Percentiles rank a stretch among this genome's conserved stretches.
phyloP scores from a whole-genome alignment of 1,140 invertebrate genomes.

The Microplitis mediator region DNA sequence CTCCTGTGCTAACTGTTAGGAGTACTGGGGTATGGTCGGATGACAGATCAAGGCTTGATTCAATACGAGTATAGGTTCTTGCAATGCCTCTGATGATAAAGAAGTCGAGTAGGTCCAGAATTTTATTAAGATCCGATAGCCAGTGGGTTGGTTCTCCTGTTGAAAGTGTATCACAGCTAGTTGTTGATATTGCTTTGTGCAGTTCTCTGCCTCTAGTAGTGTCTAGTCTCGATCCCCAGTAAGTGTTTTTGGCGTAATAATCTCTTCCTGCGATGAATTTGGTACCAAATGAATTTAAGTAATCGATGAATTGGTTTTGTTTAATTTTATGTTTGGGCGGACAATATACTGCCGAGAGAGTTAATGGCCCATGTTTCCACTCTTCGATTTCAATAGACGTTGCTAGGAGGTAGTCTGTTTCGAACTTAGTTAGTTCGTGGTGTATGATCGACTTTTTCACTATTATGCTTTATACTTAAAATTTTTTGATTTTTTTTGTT shows the following conservation, averaged over 20 bases:
- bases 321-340: no score
- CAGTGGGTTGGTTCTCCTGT: constrained; percentile 55
- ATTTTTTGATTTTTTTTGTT: no score
- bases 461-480: no score
- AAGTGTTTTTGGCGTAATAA: constrained; percentile 55
- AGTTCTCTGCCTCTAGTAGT: constrained; percentile 46
- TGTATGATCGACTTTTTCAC: no score
- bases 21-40: constrained; percentile 39
- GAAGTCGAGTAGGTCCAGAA: constrained; percentile 52
- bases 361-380: no score
- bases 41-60: constrained; percentile 27
- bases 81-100: constrained; percentile 21
- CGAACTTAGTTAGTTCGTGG: no score
- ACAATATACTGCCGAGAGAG: no score
- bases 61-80: constrained; percentile 22
- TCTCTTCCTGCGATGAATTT: constrained; percentile 47
- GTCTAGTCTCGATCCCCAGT: constrained; percentile 50
- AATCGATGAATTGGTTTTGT: no score
- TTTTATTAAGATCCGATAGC: constrained; percentile 37
- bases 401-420: no score
- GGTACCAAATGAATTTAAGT: constrained; percentile 26
- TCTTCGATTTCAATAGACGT: no score
- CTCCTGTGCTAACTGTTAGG: constrained; percentile 24
- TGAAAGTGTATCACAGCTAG: constrained; percentile 38
- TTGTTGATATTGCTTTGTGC: constrained; percentile 33